Evolutionary conservation across 1,140 invertebrate species (phyloP).

Genomic region (Periplaneta americana): DNA sequence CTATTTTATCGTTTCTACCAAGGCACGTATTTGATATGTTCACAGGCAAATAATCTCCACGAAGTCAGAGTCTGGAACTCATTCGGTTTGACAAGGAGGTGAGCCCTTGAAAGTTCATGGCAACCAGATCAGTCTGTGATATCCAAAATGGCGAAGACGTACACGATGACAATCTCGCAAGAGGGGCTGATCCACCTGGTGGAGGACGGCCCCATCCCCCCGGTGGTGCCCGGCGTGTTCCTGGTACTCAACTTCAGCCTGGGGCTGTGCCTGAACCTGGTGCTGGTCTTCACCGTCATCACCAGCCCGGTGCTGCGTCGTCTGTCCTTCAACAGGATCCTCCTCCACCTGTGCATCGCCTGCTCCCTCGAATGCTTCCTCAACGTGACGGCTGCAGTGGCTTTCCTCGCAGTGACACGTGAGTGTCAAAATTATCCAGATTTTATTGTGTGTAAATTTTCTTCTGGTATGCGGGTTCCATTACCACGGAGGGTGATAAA

Average conservation of each 20-base stretch:
- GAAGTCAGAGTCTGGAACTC: neutral
- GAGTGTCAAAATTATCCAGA: too few relatives aligned
- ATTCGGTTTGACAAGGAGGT: neutral
- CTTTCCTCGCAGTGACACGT: neutral
- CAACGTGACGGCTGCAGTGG: conserved; percentile 1
- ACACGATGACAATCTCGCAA: neutral
- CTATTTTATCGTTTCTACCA: too few relatives aligned
- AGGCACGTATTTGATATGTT: too few relatives aligned
- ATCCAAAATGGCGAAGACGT: neutral
- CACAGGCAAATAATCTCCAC: neutral
- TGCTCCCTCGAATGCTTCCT: conserved; percentile 9
- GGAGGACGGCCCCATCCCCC: neutral
- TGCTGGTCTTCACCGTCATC: neutral
- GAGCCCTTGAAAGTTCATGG: neutral
- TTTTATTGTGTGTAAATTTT: too few relatives aligned
- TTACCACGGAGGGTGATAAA: too few relatives aligned
- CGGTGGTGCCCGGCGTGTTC: neutral
- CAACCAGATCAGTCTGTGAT: neutral
- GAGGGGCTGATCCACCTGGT: neutral
- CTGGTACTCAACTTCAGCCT: conserved; percentile 1
- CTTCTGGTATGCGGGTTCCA: too few relatives aligned
- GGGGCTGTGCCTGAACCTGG: conserved; percentile 4
- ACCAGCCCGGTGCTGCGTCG: neutral
- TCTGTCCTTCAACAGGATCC: neutral
- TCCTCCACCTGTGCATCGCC: neutral